Evolutionary conservation across 1,140 invertebrate genomes (phyloP), one percentile per base, ranked within the genome.

Genomic region (Reticulitermes speratus): DNA sequence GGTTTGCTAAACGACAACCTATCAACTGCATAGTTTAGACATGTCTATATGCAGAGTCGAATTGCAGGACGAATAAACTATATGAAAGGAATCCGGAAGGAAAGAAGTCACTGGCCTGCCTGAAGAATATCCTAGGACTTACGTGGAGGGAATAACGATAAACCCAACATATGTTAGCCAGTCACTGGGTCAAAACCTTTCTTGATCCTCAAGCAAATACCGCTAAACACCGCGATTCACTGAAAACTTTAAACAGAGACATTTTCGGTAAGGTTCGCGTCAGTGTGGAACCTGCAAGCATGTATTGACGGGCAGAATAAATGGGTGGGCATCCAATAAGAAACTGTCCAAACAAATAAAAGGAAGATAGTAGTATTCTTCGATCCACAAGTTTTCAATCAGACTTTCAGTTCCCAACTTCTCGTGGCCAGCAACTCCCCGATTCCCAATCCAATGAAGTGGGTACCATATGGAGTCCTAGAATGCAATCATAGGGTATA

Each of bases 371-470:
- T 23, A 12, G 59, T 14, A 75, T 75, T 75, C 65, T 75, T 75
- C 65, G 65, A 30, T 75, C 65, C 65, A 75, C 25, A 6, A 75
- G 65, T 75, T 75, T 75, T 75, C 65, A 75, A 75, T 75, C 65
- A 75, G 65, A 30, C 65, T 75, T 30, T 8, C 25, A 75, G 65
- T 75, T 75, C n/a, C 65, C 65, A 75, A 30, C 25, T 75, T 75
- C n/a, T 75, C 65, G 65, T 30, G 65, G 65, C 65, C 65, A 75
- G 65, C 65, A 75, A 75, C n/a, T 75, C 65, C 65, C 65, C 5
- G 25, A 75, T 30, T 75, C 65, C 65, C 65, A 75, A 30, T 75
- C 65, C 65, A 75, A 75, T 75, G 65, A 75, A 30, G 25, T 30
- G 65, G 25, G 9, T 12, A 9, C 21, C 65, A 75, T 30, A 30